These are phyloP conservation scores for Achroia grisella DNA, from an alignment of 1,140 invertebrate species.

Conservation along the genomic window DNA sequence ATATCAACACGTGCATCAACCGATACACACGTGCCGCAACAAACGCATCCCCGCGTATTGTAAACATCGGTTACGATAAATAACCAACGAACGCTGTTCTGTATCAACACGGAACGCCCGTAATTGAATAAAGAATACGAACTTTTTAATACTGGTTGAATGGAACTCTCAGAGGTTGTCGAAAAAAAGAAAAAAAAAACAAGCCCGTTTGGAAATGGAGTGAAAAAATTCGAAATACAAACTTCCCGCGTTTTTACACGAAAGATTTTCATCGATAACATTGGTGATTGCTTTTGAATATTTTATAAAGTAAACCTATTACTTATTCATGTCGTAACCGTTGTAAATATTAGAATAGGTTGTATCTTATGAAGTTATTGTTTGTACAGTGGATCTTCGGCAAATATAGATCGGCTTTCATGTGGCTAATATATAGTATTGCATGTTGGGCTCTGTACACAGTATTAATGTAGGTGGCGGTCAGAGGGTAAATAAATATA, in stretches of 20 bases:
- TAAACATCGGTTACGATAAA: constrained; percentile 41
- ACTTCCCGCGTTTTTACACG: constrained; percentile 31
- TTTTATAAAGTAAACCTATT: constrained; percentile 36
- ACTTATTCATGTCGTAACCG: constrained; percentile 31
- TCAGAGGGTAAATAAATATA: not conserved
- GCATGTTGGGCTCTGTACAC: not conserved
- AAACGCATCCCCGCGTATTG: constrained; percentile 5
- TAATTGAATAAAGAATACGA: constrained; percentile 29
- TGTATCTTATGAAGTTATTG: constrained; percentile 14
- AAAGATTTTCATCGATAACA: constrained; percentile 33
- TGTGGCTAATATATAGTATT: not conserved
- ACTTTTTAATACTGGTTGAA: constrained; percentile 21
- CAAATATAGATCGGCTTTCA: constrained; percentile 7
- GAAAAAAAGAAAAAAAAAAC: constrained; percentile 19
- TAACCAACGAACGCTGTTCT: constrained; percentile 10
- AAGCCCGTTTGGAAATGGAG: constrained; percentile 26
- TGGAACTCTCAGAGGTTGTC: not conserved
- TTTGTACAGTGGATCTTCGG: constrained; percentile 6
- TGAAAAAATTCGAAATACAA: constrained; percentile 29
- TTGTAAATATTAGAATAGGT: constrained; percentile 20
- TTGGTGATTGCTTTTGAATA: constrained; percentile 37
- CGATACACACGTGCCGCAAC: constrained; percentile 19
- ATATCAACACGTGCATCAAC: constrained; percentile 31
- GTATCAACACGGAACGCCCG: constrained; percentile 3
- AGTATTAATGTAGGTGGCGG: not conserved